Evolutionary conservation across 2,797 vertebrate species (phyloP), one percentile per base, ranked within the genome.

Genomic region (Clamator glandarius): DNA sequence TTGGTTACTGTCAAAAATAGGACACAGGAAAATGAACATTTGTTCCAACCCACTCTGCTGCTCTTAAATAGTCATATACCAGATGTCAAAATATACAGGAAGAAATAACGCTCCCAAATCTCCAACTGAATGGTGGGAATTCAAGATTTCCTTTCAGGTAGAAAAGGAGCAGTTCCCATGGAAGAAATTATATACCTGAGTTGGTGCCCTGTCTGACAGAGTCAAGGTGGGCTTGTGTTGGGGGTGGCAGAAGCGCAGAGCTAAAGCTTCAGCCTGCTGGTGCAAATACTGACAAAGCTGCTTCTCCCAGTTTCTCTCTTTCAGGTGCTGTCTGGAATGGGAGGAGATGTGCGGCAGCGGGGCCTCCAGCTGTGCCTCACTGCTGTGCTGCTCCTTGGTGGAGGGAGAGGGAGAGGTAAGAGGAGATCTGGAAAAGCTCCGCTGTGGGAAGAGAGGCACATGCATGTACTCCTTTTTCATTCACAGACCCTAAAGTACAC

Each of bases 381-480:
- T 87, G 83, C 87, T 63, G 36, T 5, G 13, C 52, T 92, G 67
- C 36, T 94, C 80, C 36, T 59, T 26, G 41, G 44, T 11, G 50
- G 50, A 94, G 91, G 83, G 78, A 84, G 15, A 70, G 95, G 85
- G 29, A 87, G 15, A 96, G 96, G 96, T 97, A 94, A 95, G 95
- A 64, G 42, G 7, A 58, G 23, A 55, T 44, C 25, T 58, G 51
- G 36, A 83, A 50, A 2, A 64, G 75, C 15, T 26, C 39, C 3
- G 1, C 55, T 29, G 39, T 36, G 46, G 61, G 44, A 54, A 57
- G 20, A 74, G 15, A 26, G 31, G 25, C 35, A 48, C 8, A 2
- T 4, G 3, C 4, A 20, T 16, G 12, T 31, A 33, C 36, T 77
- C 9, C 6, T 35, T 91, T 69, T 64, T 67, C 19, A 23, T 58